phyloP scores from a whole-genome alignment of 2,888 invertebrate species.

The Caenorhabditis auriculariae region DNA sequence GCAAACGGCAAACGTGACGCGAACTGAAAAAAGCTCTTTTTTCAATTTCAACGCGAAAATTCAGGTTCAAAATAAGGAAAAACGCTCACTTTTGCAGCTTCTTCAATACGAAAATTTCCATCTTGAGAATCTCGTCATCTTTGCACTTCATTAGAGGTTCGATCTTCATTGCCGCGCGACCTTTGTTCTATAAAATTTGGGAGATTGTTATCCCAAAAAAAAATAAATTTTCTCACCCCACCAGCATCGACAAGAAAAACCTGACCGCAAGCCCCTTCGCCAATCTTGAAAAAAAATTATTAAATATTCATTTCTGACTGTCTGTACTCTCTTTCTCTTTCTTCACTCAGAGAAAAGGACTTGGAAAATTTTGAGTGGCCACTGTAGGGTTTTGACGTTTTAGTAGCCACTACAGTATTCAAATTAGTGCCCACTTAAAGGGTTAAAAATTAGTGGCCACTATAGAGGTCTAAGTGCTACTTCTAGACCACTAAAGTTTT shows the following conservation, averaged over 20 bases:
- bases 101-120: slow-evolving; percentile 52
- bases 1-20: slow-evolving; percentile 42
- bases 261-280: slow-evolving; percentile 51
- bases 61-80: background rate
- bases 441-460: no score
- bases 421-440: no score
- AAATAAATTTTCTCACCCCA: background rate
- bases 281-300: slow-evolving; percentile 14
- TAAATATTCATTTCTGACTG: background rate
- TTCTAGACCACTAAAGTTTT: no score
- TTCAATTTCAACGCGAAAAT: background rate
- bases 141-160: slow-evolving; percentile 49
- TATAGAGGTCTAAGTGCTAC: no score
- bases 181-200: slow-evolving; percentile 6
- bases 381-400: no score
- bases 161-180: slow-evolving; percentile 50
- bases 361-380: no score
- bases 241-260: slow-evolving; percentile 28
- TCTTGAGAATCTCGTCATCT: slow-evolving; percentile 58
- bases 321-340: no score
- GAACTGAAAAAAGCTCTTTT: slow-evolving; percentile 16
- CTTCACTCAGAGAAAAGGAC: no score
- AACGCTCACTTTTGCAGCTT: slow-evolving; percentile 36
- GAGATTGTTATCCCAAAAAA: background rate
- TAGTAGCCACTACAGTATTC: no score